Base-by-base conservation (phyloP, 1,140 invertebrate genomes). In the Euwallacea fornicatus region DNA sequence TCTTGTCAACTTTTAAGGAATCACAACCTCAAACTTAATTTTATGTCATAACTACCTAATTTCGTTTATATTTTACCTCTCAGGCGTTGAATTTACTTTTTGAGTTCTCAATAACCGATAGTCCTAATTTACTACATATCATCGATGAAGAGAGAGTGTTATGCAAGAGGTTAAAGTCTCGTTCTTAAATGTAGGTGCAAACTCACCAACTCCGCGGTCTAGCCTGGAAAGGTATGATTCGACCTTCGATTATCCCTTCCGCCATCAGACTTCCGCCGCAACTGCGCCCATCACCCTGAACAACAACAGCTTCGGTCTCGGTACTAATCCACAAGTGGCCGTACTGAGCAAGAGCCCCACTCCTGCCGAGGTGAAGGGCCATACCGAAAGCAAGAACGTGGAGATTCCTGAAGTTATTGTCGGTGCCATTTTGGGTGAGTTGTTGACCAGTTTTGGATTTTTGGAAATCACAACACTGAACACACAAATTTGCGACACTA, bases 331-430 rank as follows among this genome's bases (percentile, higher is more conserved):
- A 79, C 85, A 87, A 78, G 90, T 90, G 83, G 89, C 92, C 41
- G 92, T 93, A 83, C 86, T 93, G 76, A 89, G 89, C 85, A 94
- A 94, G 86, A 93, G 91, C 83, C 93, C 92, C 79, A 91, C 91
- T 79, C 92, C 91, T 74, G 91, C 90, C 74, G 90, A 91, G 83
- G 80, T 86, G 64, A 84, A 85, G 75, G 83, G 79, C 77, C 82
- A 82, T 77, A 91, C 91, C 86, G 89, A 89, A 85, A 88, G 86
- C 81, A 93, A 93, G 83, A 94, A 95, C 86, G 89, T 95, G 80
- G 94, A 97, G 88, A 95, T 98, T 82, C 89, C 95, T 69, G 97
- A 93, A 86, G 88, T 91, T 84, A 96, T 98, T 84, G 95, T 98
- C 79, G 96, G 96, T 80, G 96, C 96, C 80, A 97, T 98, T 81